Evolutionary conservation across 1,140 invertebrate species (phyloP).

Genomic region (Meloidogyne chitwoodi): DNA sequence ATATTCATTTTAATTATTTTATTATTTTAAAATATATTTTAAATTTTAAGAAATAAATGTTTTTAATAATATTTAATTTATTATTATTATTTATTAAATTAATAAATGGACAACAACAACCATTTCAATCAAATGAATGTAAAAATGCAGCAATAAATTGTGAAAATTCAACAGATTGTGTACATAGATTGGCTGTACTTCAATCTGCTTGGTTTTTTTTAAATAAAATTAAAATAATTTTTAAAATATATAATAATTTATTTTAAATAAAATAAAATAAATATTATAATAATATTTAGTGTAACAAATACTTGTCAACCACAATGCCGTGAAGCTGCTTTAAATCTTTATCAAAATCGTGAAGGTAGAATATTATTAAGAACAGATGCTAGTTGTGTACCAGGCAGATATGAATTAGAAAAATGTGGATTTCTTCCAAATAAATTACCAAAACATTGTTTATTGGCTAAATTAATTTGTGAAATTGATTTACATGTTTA

Average conservation of each 20-base stretch:
- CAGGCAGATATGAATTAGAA: constrained; percentile 48
- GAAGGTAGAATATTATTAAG: constrained; percentile 45
- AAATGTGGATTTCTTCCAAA: constrained; percentile 52
- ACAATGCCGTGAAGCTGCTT: constrained; percentile 46
- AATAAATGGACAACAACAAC: constrained; percentile 9
- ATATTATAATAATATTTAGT: constrained; percentile 29
- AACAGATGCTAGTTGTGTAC: constrained; percentile 48
- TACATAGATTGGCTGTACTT: constrained; percentile 48
- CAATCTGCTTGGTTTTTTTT: constrained; percentile 43
- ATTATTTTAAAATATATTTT: background rate
- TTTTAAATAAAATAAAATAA: background rate
- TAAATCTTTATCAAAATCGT: constrained; percentile 50
- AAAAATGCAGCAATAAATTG: constrained; percentile 48
- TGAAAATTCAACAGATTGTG: constrained; percentile 47
- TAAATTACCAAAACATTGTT: constrained; percentile 45
- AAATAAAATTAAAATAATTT: background rate
- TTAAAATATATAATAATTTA: background rate
- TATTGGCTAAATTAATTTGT: constrained; percentile 47
- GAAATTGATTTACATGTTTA: constrained; percentile 47
- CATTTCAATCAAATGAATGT: constrained; percentile 40
- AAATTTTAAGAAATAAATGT: too few species aligned
- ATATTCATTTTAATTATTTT: too few species aligned
- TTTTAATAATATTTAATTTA: background rate
- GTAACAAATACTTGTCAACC: constrained; percentile 53
- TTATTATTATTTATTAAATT: background rate